Percentiles rank a stretch among this genome's conserved stretches.
These are phyloP conservation scores for Dipodomys ordii DNA, from an alignment of 2,113 vertebrate genomes.

Conservation along the genomic window DNA sequence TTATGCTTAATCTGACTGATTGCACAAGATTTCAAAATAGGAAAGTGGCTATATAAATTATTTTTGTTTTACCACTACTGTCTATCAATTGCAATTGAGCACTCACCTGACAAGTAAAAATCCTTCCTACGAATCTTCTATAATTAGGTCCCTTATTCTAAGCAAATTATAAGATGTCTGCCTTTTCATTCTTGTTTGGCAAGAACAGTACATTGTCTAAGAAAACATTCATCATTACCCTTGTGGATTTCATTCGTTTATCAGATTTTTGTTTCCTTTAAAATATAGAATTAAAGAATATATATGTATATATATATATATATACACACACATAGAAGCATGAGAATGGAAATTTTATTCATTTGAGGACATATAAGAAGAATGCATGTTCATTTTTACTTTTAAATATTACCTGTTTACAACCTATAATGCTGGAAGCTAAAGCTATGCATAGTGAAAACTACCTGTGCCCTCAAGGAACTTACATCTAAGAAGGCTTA, in stretches of 20 bases:
- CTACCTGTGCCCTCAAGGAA: background rate
- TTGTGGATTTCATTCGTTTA: slow-evolving; percentile 9
- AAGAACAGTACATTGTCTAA: background rate
- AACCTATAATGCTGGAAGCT: background rate
- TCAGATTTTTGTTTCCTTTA: background rate
- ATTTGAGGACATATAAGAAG: background rate
- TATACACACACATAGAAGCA: background rate
- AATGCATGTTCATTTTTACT: background rate
- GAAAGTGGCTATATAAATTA: background rate
- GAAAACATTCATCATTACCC: background rate
- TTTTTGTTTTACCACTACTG: background rate
- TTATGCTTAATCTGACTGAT: background rate
- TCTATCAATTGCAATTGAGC: background rate
- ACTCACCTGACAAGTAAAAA: background rate
- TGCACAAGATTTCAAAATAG: background rate
- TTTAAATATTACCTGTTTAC: background rate
- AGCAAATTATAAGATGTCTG: background rate
- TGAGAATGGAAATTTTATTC: slow-evolving; percentile 34
- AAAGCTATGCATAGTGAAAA: background rate
- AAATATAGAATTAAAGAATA: background rate
- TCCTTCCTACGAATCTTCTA: background rate
- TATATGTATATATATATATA: background rate
- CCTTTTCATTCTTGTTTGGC: slow-evolving; percentile 18
- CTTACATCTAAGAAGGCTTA: background rate
- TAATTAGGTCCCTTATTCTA: slow-evolving; percentile 30